Percentiles rank a stretch among this genome's conserved stretches.
phyloP scores from a whole-genome alignment of 37 sponge, comb jelly and placozoan species.

The Mnemiopsis leidyi region DNA sequence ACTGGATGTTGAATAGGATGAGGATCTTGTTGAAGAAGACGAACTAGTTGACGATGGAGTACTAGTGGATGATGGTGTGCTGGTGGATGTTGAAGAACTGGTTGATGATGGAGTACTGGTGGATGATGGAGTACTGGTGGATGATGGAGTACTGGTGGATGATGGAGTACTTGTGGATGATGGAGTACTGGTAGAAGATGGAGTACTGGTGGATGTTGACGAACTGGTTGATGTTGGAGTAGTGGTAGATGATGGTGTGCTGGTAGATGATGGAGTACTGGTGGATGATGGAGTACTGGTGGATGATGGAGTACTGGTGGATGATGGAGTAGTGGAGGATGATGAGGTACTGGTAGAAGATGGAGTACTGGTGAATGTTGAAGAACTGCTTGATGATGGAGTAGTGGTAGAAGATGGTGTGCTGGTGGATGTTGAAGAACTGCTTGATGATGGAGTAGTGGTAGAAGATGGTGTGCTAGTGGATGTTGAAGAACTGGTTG shows the following conservation, averaged over 20 bases:
- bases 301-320: not conserved
- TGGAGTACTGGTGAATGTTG: not conserved
- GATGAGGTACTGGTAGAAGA: not conserved
- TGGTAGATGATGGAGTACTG: not conserved
- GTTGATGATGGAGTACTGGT: not conserved
- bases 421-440: not conserved
- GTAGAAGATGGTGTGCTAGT: not conserved
- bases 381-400: not conserved
- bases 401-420: not conserved
- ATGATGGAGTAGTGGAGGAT: not conserved
- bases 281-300: not conserved
- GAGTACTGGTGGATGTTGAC: not conserved
- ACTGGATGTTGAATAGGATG: not conserved
- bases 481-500: slow-evolving; percentile 3
- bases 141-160: too few relatives aligned
- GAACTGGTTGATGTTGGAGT: too few relatives aligned
- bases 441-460: not conserved
- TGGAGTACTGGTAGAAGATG: not conserved
- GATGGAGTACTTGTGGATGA: not conserved
- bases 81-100: not conserved
- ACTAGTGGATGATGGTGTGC: not conserved
- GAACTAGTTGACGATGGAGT: not conserved
- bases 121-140: not conserved
- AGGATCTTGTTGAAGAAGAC: not conserved
- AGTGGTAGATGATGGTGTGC: not conserved